A percentile compares a stretch with the other conserved stretches of the same genome.
Conservation (phyloP, 2,797 vertebrate species). For the Apodemus agrarius region DNA sequence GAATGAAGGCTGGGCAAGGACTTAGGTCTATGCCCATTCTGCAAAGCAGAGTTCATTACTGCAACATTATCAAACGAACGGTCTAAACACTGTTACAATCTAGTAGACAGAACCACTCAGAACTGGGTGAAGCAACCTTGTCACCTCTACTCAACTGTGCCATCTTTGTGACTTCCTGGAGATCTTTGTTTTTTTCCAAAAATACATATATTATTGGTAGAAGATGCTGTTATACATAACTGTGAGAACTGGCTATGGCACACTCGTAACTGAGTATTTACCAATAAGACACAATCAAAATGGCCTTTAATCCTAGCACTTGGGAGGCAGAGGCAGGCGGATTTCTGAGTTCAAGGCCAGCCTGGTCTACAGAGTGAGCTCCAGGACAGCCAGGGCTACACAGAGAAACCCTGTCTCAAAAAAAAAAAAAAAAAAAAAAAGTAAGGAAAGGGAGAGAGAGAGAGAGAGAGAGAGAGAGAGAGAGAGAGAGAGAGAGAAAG, state of each 20-base stretch:
- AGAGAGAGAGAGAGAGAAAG: too few species aligned
- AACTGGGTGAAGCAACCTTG: too few species aligned
- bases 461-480: too few species aligned
- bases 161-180: not conserved
- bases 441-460: too few species aligned
- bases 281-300: not conserved
- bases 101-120: rapidly evolving
- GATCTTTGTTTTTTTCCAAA: not conserved
- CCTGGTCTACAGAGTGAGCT: too few species aligned
- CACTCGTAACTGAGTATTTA: not conserved
- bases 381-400: too few species aligned
- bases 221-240: not conserved
- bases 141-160: not conserved
- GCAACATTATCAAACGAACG: not conserved
- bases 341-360: too few species aligned
- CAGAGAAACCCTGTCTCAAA: too few species aligned
- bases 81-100: not conserved
- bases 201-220: not conserved
- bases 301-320: too few species aligned
- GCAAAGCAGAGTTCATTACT: not conserved
- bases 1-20: not conserved
- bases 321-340: too few species aligned
- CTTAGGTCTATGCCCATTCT: not conserved
- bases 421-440: too few species aligned
- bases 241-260: not conserved